A percentile compares a stretch with the other conserved stretches of the same genome.
Evolutionary conservation across 2,888 invertebrate genomes (phyloP).

Genomic region (Ectemnius cavifrons): DNA sequence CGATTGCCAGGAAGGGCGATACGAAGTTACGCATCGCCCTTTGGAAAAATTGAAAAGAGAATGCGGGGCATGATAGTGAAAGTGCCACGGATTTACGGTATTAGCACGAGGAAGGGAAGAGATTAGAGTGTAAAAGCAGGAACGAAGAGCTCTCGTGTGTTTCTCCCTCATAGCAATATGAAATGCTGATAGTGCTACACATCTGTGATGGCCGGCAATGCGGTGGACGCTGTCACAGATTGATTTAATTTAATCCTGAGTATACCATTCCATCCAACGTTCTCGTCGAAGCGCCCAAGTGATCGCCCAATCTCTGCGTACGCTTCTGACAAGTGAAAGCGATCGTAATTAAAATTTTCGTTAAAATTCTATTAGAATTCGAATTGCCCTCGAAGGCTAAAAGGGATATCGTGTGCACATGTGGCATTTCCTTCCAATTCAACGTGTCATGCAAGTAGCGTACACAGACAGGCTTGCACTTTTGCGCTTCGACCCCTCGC

Average conservation of each 20-base stretch:
- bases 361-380: constrained; percentile 3
- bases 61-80: constrained; percentile 4
- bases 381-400: too few species aligned
- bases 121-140: constrained; percentile 15
- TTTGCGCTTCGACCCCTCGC: background rate
- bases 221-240: background rate
- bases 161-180: background rate
- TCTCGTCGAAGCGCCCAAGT: background rate
- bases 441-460: background rate
- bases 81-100: background rate
- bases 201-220: constrained; percentile 6
- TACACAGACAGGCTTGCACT: background rate
- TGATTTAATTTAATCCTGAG: background rate
- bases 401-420: too few species aligned
- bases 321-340: too few species aligned
- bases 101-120: background rate
- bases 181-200: too few species aligned
- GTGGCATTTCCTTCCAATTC: background rate
- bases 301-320: too few species aligned
- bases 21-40: too few species aligned
- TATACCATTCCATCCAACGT: background rate
- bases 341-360: constrained; percentile 5
- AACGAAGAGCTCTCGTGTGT: constrained; percentile 13
- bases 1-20: too few species aligned
- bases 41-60: background rate